Evolutionary conservation across 2,888 invertebrate genomes (phyloP), one percentile per base, ranked within the genome.

Genomic region (Melinaea marsaeus): DNA sequence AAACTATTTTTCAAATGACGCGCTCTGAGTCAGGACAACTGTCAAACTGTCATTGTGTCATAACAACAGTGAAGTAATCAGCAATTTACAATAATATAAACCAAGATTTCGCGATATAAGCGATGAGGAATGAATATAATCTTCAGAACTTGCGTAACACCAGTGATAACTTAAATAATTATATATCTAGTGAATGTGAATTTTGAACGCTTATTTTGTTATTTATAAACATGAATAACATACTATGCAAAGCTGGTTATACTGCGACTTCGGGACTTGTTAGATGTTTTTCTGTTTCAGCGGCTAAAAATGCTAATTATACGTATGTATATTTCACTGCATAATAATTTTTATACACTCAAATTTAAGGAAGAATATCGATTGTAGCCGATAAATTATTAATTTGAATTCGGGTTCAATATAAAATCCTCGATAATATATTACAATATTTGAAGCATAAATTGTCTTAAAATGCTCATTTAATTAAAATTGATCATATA

Each of bases 221-320:
- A 56, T 34, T 13, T 22, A 32, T 59, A 65, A 68, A 51, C 22
- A 88, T 87, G 87, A 85, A 81, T 75, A 76, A 79, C 35, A 63
- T 83, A 62, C 67, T 74, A 34, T 67, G 76, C 57, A 81, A 76
- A 69, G 61, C 83, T 60, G 68, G 72, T 47, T 68, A 66, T 34
- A 67, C 71, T 62, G 61, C 72, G 47, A 62, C 72, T n/a, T 69
- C 77, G 56, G 75, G 72, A 47, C 58, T 77, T 46, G 66, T 69
- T 58, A 80, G 84, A 69, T 79, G 72, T 54, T 85, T 89, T 65
- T 89, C 88, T 2, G 76, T 81, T 62, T 81, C 87, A 48, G 60
- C 82, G 13, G 62, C 69, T 57, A 75, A 78, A 67, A 81, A 84
- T 74, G 79, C 81, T 46, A 79, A 74, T 66, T 78, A 85, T 74